These are phyloP conservation scores for Argyra leucocephala DNA, from an alignment of 2,888 invertebrate genomes.

Conservation along the genomic window DNA sequence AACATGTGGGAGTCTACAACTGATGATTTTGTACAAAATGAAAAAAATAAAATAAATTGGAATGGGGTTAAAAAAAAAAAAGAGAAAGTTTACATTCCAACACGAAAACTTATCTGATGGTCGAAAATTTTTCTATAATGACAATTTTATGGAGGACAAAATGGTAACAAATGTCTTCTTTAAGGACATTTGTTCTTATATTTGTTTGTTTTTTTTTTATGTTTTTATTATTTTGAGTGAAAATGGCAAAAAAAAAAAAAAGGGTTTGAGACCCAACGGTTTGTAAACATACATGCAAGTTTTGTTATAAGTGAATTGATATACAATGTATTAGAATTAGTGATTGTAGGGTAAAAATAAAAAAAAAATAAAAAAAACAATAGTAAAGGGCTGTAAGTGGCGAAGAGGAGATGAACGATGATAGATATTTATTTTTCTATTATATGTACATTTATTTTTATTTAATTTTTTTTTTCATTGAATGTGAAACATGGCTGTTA, in stretches of 20 bases:
- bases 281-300: background rate
- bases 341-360: background rate
- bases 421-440: background rate
- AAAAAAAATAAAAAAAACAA: background rate
- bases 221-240: background rate
- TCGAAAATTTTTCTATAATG: slow-evolving; percentile 23
- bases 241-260: background rate
- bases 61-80: background rate
- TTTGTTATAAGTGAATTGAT: background rate
- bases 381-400: background rate
- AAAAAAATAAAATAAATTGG: background rate
- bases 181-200: background rate
- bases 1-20: background rate
- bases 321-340: background rate
- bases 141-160: slow-evolving; percentile 24
- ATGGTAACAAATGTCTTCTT: slow-evolving; percentile 22
- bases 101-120: slow-evolving; percentile 20
- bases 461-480: background rate
- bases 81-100: background rate
- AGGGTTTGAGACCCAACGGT: background rate
- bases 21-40: background rate
- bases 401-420: background rate
- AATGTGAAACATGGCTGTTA: background rate
- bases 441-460: background rate
- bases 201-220: background rate